Base-by-base conservation (phyloP, 1,140 invertebrate species). In the Bombus haemorrhoidalis region DNA sequence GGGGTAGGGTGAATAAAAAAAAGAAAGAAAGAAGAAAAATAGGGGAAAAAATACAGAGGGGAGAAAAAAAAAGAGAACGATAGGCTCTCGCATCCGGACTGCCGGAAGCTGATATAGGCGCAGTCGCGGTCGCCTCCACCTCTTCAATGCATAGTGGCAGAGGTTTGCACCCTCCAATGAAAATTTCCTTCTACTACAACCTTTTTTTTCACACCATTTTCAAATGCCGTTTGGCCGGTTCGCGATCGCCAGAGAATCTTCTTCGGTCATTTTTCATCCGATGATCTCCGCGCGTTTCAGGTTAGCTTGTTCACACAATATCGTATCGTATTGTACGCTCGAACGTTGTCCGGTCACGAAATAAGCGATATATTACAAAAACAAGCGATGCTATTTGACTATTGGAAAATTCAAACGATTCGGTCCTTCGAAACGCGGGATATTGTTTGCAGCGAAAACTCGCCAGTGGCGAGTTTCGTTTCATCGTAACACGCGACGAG, bases 31-130 rank as follows among this genome's bases (percentile, higher is more conserved):
- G 13, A 18, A 32, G 43, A 32, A 68, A 79, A 43, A 34, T 22
- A 28, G 62, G 10, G n/a, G 22, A 25, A 64, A 64, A 71, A 72
- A 81, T 69, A 72, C 28, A 72, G 28, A 32, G n/a, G 41, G 39
- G 28, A 15, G 13, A 43, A 32, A 73, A 43, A 43, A 43, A 43
- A 62, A 71, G 34, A 28, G 37, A 57, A 78, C 37, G 74, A 41
- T 78, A 57, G 28, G 18, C 64, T 71, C 34, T 69, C 43, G 28
- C 18, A 77, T 37, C 41, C 69, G 75, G 62, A 68, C 53, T 34
- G 37, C 53, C 71, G 66, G 66, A 81, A 87, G 81, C 77, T 83
- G 66, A 87, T 81, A 85, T 77, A 77, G n/a, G 59, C 43, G 53
- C 64, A 66, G 59, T 53, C 83, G 86, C 71, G 75, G 69, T 83